Percentiles rank a stretch among this genome's conserved stretches.
phyloP scores from a whole-genome alignment of 2,113 vertebrate genomes.

The Dromiciops gliroides region DNA sequence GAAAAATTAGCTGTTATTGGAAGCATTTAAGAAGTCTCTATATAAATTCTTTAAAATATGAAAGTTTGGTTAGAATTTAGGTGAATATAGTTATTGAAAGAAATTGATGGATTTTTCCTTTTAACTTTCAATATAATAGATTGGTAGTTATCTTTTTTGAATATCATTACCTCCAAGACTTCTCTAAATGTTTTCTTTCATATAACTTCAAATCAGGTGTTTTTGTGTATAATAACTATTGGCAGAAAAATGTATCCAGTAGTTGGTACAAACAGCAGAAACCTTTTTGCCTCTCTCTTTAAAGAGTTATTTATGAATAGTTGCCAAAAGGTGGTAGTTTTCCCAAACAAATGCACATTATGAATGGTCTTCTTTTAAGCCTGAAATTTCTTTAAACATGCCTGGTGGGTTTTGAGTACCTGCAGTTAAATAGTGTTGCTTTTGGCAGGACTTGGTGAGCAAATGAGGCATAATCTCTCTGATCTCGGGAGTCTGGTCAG shows the following conservation, averaged over 20 bases:
- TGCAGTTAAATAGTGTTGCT: slow-evolving; percentile 89
- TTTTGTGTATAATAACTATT: slow-evolving; percentile 20
- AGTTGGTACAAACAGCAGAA: slow-evolving; percentile 14
- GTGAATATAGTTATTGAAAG: slow-evolving; percentile 59
- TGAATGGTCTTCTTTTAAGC: slow-evolving; percentile 83
- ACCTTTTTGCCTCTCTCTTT: slow-evolving; percentile 41
- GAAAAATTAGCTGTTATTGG: not conserved
- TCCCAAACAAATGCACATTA: slow-evolving; percentile 79
- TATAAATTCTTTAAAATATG: not conserved
- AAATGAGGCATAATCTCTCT: slow-evolving; percentile 88
- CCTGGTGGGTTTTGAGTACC: slow-evolving; percentile 85
- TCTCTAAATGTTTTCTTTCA: not conserved
- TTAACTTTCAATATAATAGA: slow-evolving; percentile 11
- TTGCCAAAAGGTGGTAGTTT: slow-evolving; percentile 79
- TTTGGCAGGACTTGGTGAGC: slow-evolving; percentile 86
- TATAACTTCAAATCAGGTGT: slow-evolving; percentile 13
- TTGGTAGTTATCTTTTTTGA: slow-evolving; percentile 44
- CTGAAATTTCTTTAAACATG: slow-evolving; percentile 81
- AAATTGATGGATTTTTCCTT: slow-evolving; percentile 50
- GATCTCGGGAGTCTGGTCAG: slow-evolving; percentile 86
- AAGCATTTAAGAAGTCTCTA: not conserved
- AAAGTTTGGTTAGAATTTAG: slow-evolving; percentile 48
- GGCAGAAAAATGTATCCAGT: slow-evolving; percentile 29
- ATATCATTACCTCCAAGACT: not conserved
- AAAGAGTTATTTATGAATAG: slow-evolving; percentile 69